Evolutionary conservation across 2,113 vertebrate genomes (phyloP).

Genomic region (Camelus bactrianus): DNA sequence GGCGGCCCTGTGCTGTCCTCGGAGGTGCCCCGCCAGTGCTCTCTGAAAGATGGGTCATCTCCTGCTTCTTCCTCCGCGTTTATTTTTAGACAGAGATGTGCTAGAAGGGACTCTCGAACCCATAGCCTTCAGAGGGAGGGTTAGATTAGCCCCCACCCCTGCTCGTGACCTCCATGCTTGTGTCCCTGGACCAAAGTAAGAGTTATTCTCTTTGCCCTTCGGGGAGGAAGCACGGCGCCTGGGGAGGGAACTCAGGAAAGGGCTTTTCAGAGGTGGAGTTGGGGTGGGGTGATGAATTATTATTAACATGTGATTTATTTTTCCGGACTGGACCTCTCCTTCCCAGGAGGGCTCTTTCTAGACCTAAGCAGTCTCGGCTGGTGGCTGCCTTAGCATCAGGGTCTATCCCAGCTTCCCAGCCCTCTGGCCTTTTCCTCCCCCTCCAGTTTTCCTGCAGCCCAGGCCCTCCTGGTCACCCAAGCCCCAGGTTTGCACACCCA

Average conservation of each 20-base stretch:
- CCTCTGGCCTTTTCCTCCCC: no score
- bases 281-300: not conserved
- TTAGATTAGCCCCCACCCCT: conserved; percentile 2
- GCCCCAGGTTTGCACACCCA: not conserved
- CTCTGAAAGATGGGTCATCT: conserved; percentile 41
- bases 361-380: not conserved
- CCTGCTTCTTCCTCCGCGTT: conserved; percentile 77
- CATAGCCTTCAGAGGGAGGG: conserved; percentile 49
- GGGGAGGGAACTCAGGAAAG: not conserved
- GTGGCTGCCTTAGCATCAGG: accelerated
- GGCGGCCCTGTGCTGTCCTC: conserved; percentile 65
- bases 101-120: conserved; percentile 64
- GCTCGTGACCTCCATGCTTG: conserved; percentile 10
- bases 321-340: not conserved
- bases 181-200: not conserved
- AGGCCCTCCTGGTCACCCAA: not conserved
- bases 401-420: accelerated
- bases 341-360: not conserved
- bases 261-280: not conserved
- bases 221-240: not conserved
- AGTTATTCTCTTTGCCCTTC: not conserved
- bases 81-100: conserved; percentile 82
- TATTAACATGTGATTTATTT: not conserved
- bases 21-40: conserved; percentile 73
- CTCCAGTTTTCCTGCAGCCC: not conserved